Evolutionary conservation across 2,888 invertebrate genomes (phyloP).

Genomic region (Chloroclystis v-ata): DNA sequence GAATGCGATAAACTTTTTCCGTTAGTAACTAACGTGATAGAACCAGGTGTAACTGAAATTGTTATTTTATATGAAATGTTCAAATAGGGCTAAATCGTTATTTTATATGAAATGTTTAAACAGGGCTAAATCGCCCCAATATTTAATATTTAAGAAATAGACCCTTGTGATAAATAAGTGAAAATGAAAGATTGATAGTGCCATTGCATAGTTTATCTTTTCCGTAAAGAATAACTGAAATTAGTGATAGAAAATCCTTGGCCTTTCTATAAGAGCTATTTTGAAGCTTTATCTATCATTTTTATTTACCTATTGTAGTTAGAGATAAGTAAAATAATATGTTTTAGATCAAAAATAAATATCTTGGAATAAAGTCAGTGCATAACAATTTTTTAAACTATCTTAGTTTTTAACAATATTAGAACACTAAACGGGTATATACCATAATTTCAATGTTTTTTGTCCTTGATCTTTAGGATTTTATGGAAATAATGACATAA

Average conservation of each 20-base stretch:
- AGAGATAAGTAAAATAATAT: neutral
- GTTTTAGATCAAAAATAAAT: neutral
- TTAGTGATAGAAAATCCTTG: neutral
- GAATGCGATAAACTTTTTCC: too few species aligned
- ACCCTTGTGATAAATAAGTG: conserved; percentile 59
- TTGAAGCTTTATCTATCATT: neutral
- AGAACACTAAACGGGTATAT: too few species aligned
- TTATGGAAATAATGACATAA: too few species aligned
- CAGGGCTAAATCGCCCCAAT: conserved; percentile 31
- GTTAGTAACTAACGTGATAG: neutral
- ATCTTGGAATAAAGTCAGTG: too few species aligned
- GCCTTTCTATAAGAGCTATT: neutral
- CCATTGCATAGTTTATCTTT: conserved; percentile 44
- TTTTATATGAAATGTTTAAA: conserved; percentile 16
- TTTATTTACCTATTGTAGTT: too few species aligned
- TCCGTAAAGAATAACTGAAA: neutral
- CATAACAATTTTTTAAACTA: too few species aligned
- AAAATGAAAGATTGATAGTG: conserved; percentile 58
- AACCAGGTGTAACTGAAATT: neutral
- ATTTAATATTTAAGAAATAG: conserved; percentile 30
- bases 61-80: conserved; percentile 17
- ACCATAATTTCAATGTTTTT: too few species aligned
- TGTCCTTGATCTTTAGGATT: too few species aligned
- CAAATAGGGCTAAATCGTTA: conserved; percentile 27
- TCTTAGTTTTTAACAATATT: too few species aligned